Evolutionary conservation across 37 sponge, comb jelly and placozoan species (phyloP).

Genomic region (Eunapius fragilis): DNA sequence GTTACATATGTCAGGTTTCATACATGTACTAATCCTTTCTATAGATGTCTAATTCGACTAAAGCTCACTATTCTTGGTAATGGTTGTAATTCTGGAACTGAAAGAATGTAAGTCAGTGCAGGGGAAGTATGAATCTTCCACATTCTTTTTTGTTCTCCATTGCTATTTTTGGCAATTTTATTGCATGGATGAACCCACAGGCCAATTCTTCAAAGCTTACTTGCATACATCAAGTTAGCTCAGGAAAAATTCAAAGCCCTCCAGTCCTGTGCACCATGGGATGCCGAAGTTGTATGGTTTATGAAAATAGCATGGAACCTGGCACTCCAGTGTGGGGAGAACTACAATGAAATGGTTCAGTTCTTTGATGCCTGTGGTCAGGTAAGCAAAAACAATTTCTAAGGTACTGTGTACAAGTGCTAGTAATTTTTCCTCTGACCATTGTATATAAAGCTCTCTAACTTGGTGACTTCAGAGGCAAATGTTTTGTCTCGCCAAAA

Average conservation of each 20-base stretch:
- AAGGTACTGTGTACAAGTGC: too few species aligned
- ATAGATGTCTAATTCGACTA: constrained; percentile 75
- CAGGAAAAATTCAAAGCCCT: background rate
- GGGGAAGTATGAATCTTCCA: constrained; percentile 4
- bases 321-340: constrained; percentile 71
- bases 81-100: background rate
- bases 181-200: background rate
- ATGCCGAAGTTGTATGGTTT: constrained; percentile 78
- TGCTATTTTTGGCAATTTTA: background rate
- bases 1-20: background rate
- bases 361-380: constrained; percentile 61
- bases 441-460: constrained; percentile 19
- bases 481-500: constrained; percentile 42
- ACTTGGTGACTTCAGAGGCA: constrained; percentile 12
- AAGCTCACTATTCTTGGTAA: constrained; percentile 59
- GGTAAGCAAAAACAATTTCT: constrained; percentile 32
- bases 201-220: constrained; percentile 3
- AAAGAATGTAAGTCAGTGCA: constrained; percentile 17
- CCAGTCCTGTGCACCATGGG: background rate
- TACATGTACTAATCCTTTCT: background rate
- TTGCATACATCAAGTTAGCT: constrained; percentile 15
- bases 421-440: too few species aligned
- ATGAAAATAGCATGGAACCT: constrained; percentile 89
- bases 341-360: constrained; percentile 54
- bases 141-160: background rate